phyloP scores from a whole-genome alignment of 2,113 vertebrate genomes.

The Ictidomys tridecemlineatus region DNA sequence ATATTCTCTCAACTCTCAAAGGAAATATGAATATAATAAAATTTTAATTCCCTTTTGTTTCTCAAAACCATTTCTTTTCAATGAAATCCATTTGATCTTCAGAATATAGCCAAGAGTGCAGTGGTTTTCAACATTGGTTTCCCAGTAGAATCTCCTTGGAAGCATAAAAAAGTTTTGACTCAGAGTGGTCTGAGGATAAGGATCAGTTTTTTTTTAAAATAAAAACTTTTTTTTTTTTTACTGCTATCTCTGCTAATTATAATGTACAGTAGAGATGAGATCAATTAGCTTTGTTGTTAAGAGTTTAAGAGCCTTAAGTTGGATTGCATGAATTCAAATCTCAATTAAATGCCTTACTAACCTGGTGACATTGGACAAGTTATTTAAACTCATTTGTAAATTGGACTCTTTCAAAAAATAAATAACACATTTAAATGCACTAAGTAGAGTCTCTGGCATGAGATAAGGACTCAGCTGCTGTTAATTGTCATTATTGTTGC shows the following conservation, averaged over 20 bases:
- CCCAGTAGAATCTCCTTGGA: neutral
- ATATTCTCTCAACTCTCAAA: neutral
- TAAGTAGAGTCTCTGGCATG: neutral
- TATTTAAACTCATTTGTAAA: neutral
- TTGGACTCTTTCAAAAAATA: neutral
- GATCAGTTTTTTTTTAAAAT: neutral
- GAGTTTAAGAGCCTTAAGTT: neutral
- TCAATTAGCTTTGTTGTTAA: neutral
- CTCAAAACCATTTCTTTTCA: neutral
- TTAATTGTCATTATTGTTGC: neutral
- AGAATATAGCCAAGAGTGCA: neutral
- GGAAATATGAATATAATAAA: conserved; percentile 25
- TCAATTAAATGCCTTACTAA: neutral
- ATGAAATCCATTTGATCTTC: neutral
- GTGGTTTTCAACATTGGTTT: neutral
- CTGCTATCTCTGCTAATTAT: neutral
- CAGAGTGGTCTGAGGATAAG: neutral
- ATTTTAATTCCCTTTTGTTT: neutral
- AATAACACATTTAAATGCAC: neutral
- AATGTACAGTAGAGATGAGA: neutral
- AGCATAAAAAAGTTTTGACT: neutral
- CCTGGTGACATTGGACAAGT: neutral
- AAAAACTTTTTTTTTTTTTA: too few species aligned
- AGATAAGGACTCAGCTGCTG: neutral
- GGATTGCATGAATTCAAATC: neutral